Evolutionary conservation across 30 jellyfish, hydroid and myxozoan genomes (phyloP), one percentile per base, ranked within the genome.

Genomic region (Cassiopea xamachana): DNA sequence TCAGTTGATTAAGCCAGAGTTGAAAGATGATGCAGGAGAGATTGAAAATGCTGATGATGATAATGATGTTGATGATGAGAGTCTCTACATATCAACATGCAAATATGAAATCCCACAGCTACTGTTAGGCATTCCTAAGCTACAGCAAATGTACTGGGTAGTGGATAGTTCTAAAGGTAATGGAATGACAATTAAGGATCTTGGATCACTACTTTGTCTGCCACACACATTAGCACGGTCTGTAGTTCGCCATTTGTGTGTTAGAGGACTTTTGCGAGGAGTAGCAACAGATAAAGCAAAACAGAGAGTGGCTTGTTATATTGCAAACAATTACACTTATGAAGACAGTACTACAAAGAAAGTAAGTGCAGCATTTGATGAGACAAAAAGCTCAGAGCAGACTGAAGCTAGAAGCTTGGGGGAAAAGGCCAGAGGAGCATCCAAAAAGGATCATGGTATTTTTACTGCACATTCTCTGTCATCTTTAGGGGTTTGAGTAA

Each of bases 141-240:
- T 82, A 46, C 97, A 85, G 48, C 98, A 93, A 75, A 82, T 91
- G 64, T 82, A 87, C 58, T 84, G 93, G 89, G 77, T 93, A n/a
- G 47, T 93, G 5, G 86, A 82, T 2, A 91, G 95, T 15, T 48
- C 84, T 1, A 60, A 82, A 68, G 95, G 84, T 5, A 67, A 73
- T 18, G 97, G 98, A 14, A 83, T 89, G 85, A 88, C 97, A 7
- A 69, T 88, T 79, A 79, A 89, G 64, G 91, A 85, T 69, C 80
- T 89, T 17, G 97, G 97, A 1, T 88, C 91, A 19, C 39, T 82
- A 2, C 48, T 81, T 51, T 93, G 98, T 74, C 72, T 93, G 44
- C 98, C 98, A 3, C 81, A 75, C 51, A 75, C 45, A 47, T 82
- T 78, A 92, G 92, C 96, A 9, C 92, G 98, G 1, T 82, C 98